Evolutionary conservation across 2,113 vertebrate species (phyloP), one percentile per base, ranked within the genome.

Genomic region (Excalfactoria chinensis): DNA sequence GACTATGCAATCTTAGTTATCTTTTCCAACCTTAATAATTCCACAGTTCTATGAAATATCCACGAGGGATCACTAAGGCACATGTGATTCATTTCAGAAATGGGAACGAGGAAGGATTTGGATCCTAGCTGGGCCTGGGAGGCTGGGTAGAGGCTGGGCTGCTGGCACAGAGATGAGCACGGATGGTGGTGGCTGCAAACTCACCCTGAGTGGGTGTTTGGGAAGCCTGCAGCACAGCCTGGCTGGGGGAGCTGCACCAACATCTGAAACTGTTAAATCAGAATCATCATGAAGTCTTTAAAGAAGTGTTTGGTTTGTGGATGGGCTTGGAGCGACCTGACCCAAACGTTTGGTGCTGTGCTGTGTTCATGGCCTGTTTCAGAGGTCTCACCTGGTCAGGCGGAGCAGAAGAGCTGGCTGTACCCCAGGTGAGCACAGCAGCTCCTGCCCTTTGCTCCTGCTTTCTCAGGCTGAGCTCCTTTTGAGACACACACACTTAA

Each of bases 291-390:
- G 15, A 6, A 44, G 25, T 19, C 30, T 72, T 55, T 55, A 62
- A 35, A 60, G 7, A 21, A 73, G 59, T 20, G 21, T 34, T 49
- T 55, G 32, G 20, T 67, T 55, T 43, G 60, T n/a, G 35, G 73
- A 5, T 5, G 6, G 35, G 11, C 16, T 25, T 16, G 32, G 43
- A 13, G 53, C 14, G 30, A n/a, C 14, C 44, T 3, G 44, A 49
- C 19, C 28, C 2, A 22, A 18, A 8, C 0, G 2, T 21, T 44
- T 11, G 32, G 13, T 34, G n/a, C 16, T 4, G 23, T 13, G 1
- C 64, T 15, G 37, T 7, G 12, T 9, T 40, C 41, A 5, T 14
- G 2, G 17, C 34, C 20, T 3, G 28, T 75, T 51, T 35, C 49
- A 3, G 21, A 37, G 35, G 70, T 44, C 40, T 28, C 51, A 28